Conservation (phyloP, 2,797 vertebrate genomes). For the Argyrosomus regius region DNA sequence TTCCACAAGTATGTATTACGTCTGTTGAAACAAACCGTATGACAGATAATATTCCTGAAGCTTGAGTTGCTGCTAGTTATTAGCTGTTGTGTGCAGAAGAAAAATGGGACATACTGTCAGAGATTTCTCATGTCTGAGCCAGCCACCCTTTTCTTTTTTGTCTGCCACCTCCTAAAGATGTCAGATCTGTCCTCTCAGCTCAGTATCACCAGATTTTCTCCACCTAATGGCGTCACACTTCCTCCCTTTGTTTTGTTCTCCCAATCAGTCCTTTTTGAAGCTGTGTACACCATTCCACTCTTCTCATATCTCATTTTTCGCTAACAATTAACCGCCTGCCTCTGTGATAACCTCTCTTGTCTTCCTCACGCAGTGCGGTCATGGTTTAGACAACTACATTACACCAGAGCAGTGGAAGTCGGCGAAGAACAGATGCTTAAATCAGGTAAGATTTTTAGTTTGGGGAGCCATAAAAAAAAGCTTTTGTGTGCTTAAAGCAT, state of each 20-base stretch:
- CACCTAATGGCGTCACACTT: neutral
- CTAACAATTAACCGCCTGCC: constrained; percentile 24
- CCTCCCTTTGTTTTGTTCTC: neutral
- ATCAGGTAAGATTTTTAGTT: constrained; percentile 60
- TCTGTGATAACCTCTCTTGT: constrained; percentile 10
- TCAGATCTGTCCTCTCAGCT: constrained; percentile 16
- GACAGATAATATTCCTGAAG: constrained; percentile 16
- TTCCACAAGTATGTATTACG: neutral
- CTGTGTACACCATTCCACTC: neutral
- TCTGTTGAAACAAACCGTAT: neutral
- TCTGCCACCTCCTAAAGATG: constrained; percentile 35
- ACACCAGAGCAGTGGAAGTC: constrained; percentile 79
- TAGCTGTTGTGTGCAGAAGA: constrained; percentile 15
- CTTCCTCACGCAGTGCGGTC: constrained; percentile 56
- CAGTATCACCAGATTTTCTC: neutral
- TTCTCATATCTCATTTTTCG: neutral
- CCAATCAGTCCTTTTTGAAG: constrained; percentile 20
- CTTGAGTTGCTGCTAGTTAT: neutral
- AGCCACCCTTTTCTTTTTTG: constrained; percentile 22
- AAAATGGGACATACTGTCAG: constrained; percentile 38
- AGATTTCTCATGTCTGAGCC: constrained; percentile 33
- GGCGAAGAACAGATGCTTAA: constrained; percentile 54
- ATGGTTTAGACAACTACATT: constrained; percentile 76
- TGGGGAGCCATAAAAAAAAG: neutral
- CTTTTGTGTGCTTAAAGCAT: neutral